Base-by-base conservation (phyloP, 1,140 invertebrate species). In the honey bee (Apis mellifera) region DNA sequence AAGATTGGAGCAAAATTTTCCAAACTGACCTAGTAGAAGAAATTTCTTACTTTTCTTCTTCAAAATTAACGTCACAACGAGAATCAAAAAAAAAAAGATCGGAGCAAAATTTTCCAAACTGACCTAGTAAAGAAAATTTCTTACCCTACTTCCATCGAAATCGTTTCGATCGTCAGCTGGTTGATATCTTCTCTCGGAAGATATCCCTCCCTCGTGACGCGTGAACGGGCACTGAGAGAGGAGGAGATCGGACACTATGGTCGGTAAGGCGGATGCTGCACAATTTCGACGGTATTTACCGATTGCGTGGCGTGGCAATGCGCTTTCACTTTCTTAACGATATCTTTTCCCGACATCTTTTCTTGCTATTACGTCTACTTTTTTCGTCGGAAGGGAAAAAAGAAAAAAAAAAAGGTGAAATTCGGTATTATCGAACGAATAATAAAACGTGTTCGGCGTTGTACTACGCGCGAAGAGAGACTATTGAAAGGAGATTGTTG, bases 301-400 rank as follows among this genome's bases (percentile, higher is more conserved):
- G 48, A 78, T 78, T 26, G 50, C 75, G 42, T 50, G 32, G 75
- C 64, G 13, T 42, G 32, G 15, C 9, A 32, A 13, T 11, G 5
- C 73, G 75, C 77, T 79, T 79, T 79, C 77, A 79, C 77, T 79
- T 71, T 79, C 26, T n/a, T 57, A n/a, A 15, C 42, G 11, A 12
- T 23, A 71, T 62, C 68, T 32, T 60, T 32, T 42, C n/a, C 1
- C 3, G 1, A 11, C 60, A 3, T 13, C 32, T 42, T 55, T 0
- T 2, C 15, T 8, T 55, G 26, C 19, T 48, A 23, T 19, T 60
- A 17, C 23, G 55, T 23, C 2, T n/a, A 19, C 19, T 23, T 23
- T 2, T 42, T 21, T 48, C 8, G 4, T 32, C 2, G 32, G n/a
- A n/a, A n/a, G n/a, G n/a, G n/a, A n/a, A n/a, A n/a, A n/a, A 3